These are phyloP conservation scores for Callospermophilus lateralis DNA, from an alignment of 2,113 vertebrate species.

Conservation along the genomic window DNA sequence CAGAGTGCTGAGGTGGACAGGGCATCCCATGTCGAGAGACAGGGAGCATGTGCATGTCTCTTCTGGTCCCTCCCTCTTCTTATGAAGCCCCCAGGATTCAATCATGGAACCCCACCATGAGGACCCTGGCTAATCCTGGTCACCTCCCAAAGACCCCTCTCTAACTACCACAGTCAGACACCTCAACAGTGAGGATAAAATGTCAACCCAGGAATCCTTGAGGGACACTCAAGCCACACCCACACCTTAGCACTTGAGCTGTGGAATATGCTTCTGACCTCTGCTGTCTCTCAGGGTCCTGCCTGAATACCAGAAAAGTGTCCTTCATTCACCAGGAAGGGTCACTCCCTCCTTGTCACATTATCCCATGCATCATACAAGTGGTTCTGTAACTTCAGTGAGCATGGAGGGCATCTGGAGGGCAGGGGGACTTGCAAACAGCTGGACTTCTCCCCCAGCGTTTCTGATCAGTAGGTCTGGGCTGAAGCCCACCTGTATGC, in stretches of 20 bases:
- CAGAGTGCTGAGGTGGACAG: neutral
- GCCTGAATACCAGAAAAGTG: neutral
- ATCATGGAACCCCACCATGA: neutral
- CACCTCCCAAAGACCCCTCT: neutral
- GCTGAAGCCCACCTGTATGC: neutral
- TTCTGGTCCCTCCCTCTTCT: neutral
- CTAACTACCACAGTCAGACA: neutral
- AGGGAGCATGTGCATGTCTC: neutral
- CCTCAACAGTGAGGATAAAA: neutral
- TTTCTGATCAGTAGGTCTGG: neutral
- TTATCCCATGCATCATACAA: neutral
- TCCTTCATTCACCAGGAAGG: neutral
- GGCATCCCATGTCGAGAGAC: neutral
- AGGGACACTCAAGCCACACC: neutral
- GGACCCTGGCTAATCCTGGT: neutral
- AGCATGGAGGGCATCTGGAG: neutral
- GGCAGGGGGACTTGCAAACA: neutral
- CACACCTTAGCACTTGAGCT: neutral
- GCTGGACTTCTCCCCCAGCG: neutral
- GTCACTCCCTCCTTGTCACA: neutral
- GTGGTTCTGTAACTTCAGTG: neutral
- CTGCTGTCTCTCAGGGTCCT: neutral
- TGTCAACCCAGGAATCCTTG: neutral
- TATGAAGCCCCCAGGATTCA: neutral
- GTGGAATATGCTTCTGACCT: neutral